Evolutionary conservation across 2,797 vertebrate species (phyloP).

Genomic region (Hippoglossus hippoglossus): DNA sequence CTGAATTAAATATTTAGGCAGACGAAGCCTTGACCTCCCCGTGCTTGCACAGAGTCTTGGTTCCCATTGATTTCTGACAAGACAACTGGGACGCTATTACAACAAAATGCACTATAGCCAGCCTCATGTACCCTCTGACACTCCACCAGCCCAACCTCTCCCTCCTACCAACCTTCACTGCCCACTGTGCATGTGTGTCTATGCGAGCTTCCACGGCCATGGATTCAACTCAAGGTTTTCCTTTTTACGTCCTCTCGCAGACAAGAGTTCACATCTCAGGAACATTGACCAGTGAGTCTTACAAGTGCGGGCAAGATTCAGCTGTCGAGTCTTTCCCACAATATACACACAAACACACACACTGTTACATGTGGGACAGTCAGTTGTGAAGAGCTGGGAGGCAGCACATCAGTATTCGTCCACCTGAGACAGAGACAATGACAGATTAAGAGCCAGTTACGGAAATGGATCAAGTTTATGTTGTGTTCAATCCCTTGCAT

Average conservation of each 20-base stretch:
- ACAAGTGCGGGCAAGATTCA: constrained; percentile 19
- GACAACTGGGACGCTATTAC: constrained; percentile 96
- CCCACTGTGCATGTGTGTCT: constrained; percentile 13
- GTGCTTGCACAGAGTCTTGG: constrained; percentile 90
- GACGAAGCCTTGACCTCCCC: constrained; percentile 89
- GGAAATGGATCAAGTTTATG: constrained; percentile 62
- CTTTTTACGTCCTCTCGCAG: constrained; percentile 5
- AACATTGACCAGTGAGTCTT: constrained; percentile 37
- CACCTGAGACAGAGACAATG: constrained; percentile 60
- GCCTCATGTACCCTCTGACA: constrained; percentile 88
- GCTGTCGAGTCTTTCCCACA: not conserved
- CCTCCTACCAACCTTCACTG: constrained; percentile 4
- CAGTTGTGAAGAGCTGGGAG: not conserved
- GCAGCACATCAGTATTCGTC: constrained; percentile 36
- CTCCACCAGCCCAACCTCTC: constrained; percentile 87
- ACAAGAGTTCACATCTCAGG: constrained; percentile 33
- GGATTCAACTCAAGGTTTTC: constrained; percentile 51
- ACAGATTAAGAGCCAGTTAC: constrained; percentile 63
- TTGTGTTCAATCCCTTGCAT: constrained; percentile 63
- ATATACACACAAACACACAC: constrained; percentile 19
- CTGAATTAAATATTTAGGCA: constrained; percentile 97
- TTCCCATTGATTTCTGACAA: constrained; percentile 97
- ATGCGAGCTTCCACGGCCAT: constrained; percentile 18
- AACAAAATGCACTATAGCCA: constrained; percentile 96
- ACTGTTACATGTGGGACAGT: not conserved